These are phyloP conservation scores for Dione vanillae DNA, from an alignment of 2,888 invertebrate genomes.

Conservation along the genomic window DNA sequence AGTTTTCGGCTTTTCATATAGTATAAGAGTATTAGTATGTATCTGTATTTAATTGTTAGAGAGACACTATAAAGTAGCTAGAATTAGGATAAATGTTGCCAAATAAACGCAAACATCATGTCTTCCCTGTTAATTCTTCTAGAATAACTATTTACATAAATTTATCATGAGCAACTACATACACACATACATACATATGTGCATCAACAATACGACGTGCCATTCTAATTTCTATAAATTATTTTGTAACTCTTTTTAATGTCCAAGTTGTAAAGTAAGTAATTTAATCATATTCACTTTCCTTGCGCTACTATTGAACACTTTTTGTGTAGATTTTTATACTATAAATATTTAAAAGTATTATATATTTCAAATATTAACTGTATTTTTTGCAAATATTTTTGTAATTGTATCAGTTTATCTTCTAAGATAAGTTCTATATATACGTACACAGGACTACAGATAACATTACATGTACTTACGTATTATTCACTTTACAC, in stretches of 20 bases:
- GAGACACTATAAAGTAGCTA: constrained; percentile 39
- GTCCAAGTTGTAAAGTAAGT: not conserved
- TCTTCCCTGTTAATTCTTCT: constrained; percentile 71
- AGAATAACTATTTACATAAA: constrained; percentile 55
- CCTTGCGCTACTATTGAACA: not conserved
- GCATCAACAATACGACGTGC: not conserved
- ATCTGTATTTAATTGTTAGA: no score
- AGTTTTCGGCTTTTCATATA: not conserved
- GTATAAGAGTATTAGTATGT: not conserved
- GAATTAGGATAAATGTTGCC: constrained; percentile 44
- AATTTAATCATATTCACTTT: not conserved
- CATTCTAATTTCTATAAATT: not conserved
- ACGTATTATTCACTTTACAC: constrained; percentile 17
- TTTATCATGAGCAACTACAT: constrained; percentile 45
- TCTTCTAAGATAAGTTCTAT: not conserved
- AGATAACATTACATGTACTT: constrained; percentile 2
- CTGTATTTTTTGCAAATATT: constrained; percentile 1
- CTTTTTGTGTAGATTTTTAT: constrained; percentile 18
- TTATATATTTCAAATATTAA: not conserved
- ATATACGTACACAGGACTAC: not conserved
- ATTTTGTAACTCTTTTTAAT: constrained; percentile 11
- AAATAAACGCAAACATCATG: constrained; percentile 68
- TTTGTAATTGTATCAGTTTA: not conserved
- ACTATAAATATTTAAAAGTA: not conserved
- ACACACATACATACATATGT: not conserved